Percentiles rank a stretch among this genome's conserved stretches.
These are phyloP conservation scores for Pimpla rufipes DNA, from an alignment of 2,888 invertebrate species.

Conservation along the genomic window DNA sequence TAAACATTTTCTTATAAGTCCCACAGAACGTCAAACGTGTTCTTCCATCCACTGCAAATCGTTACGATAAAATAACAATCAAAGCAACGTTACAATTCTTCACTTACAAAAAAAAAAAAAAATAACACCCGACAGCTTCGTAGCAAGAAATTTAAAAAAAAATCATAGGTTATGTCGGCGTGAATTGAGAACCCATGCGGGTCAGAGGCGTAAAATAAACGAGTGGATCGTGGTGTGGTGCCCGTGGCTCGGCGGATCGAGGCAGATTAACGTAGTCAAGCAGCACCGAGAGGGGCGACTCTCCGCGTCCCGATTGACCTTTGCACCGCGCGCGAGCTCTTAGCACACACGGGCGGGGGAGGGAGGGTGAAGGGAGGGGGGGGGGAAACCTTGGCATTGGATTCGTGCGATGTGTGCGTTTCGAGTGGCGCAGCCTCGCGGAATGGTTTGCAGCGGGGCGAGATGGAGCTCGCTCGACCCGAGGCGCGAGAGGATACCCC, in stretches of 20 bases:
- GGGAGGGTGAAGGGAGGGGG: no score
- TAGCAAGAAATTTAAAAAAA: no score
- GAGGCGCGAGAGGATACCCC: conserved; percentile 65
- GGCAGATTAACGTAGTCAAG: conserved; percentile 64
- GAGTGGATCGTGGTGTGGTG: conserved; percentile 50
- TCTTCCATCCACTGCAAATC: no score
- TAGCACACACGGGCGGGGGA: conserved; percentile 41
- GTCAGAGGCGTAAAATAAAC: conserved; percentile 59
- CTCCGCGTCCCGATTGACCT: conserved; percentile 69
- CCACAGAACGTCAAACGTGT: no score
- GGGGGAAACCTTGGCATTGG: conserved; percentile 67
- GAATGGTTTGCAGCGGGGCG: conserved; percentile 67
- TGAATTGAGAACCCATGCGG: conserved; percentile 49
- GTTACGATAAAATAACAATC: no score
- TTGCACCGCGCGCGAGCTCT: conserved; percentile 66
- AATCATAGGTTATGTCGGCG: background rate
- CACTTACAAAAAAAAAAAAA: background rate
- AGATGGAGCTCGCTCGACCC: conserved; percentile 57
- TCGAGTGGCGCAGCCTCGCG: conserved; percentile 49
- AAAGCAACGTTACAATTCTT: background rate
- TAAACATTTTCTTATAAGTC: no score
- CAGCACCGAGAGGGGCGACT: conserved; percentile 63
- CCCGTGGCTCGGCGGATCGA: conserved; percentile 64
- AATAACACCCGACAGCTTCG: no score
- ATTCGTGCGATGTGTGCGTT: conserved; percentile 34